phyloP scores from a whole-genome alignment of 2,888 invertebrate genomes.

The Dilophus febrilis region DNA sequence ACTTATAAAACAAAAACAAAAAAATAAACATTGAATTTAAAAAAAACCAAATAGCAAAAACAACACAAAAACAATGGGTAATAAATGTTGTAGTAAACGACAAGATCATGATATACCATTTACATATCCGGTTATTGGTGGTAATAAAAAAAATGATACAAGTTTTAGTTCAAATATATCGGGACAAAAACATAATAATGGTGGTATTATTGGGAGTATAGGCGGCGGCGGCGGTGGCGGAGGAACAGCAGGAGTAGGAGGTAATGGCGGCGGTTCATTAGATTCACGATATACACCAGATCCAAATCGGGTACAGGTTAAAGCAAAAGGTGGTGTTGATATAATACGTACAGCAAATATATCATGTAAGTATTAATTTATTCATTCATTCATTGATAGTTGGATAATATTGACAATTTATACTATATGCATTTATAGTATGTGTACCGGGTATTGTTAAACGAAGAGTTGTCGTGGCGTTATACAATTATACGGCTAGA shows the following conservation, averaged over 20 bases:
- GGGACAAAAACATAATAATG: constrained; percentile 29
- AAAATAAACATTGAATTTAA: no score
- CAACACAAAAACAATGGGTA: constrained; percentile 42
- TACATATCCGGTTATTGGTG: constrained; percentile 25
- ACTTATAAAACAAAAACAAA: no score
- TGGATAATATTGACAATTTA: no score
- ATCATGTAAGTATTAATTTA: constrained; percentile 35
- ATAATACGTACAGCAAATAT: constrained; percentile 56
- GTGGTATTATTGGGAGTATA: no score
- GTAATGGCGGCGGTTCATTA: constrained; percentile 24
- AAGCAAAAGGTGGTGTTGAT: constrained; percentile 47
- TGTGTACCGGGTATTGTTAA: constrained; percentile 34
- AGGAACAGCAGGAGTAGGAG: no score
- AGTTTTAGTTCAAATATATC: constrained; percentile 28
- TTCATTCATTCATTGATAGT: no score
- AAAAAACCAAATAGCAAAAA: no score
- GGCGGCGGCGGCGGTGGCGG: no score
- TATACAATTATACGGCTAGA: constrained; percentile 89
- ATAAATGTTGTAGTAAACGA: constrained; percentile 75
- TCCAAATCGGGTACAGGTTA: constrained; percentile 47
- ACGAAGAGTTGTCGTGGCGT: constrained; percentile 67
- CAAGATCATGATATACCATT: constrained; percentile 44
- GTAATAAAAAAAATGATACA: constrained; percentile 27
- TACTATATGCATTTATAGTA: neutral
- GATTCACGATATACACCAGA: constrained; percentile 61